Evolutionary conservation across 2,888 invertebrate genomes (phyloP), one percentile per base, ranked within the genome.

Genomic region (Tryphoninae sp.): DNA sequence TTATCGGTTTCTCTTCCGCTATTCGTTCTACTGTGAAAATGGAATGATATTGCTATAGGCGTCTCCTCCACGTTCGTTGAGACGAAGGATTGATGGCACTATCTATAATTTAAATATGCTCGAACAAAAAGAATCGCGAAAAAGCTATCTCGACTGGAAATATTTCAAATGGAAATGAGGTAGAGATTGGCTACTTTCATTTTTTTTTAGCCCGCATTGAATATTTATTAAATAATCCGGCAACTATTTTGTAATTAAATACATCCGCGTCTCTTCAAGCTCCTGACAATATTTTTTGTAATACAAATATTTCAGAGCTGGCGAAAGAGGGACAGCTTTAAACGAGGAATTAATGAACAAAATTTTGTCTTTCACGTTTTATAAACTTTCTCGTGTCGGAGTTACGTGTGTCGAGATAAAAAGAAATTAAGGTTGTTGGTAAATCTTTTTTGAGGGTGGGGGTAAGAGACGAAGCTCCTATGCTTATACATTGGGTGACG

Each of bases 1-100:
- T 67, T 61, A 76, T 68, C 61, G 62, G 33, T 42, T 62, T 53
- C 49, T 45, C 61, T 67, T 64, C n/a, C 23, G 3, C 40, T 40
- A 68, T 55, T 68, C 76, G 19, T 23, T 9, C 62, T 45, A 72
- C 67, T 76, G 77, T 81, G 62, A 68, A 68, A 77, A 67, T 49
- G 45, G 40, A 76, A 76, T 71, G 64, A 71, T 75, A 67, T 65
- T 59, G 22, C 69, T 62, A 8, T 26, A 26, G 26, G 6, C 3
- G 33, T 33, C 13, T 6, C 16, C 40, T n/a, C 19, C 19, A 53
- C 53, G 26, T 40, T 59, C 26, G 13, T 51, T 16, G 26, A 13
- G 33, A 61, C 16, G 23, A n/a, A 68, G 71, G 11, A 67, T 71
- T 61, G 45, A 61, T 61, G 59, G 51, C 58, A 61, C 61, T 58